Percentiles rank a stretch among this genome's conserved stretches.
These are phyloP conservation scores for Ascidia mentula DNA, from an alignment of 23 tunicate genomes.

Conservation along the genomic window DNA sequence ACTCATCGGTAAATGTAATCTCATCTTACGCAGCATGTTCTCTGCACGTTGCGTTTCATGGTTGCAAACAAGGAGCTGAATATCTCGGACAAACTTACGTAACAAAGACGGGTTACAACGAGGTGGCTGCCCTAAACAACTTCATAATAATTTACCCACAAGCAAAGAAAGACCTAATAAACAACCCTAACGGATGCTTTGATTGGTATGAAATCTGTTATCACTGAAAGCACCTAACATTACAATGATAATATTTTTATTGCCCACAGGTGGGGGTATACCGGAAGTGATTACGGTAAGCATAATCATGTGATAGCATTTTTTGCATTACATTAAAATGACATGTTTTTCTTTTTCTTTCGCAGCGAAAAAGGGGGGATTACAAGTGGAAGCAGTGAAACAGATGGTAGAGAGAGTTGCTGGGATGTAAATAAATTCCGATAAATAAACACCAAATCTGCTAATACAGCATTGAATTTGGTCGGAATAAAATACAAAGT, in stretches of 20 bases:
- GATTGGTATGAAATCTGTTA: slow-evolving; percentile 49
- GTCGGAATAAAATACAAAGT: no score
- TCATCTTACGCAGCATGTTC: slow-evolving; percentile 35
- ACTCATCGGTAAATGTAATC: no score
- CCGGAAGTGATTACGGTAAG: slow-evolving; percentile 64
- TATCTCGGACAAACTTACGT: slow-evolving; percentile 51
- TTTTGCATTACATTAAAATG: no score
- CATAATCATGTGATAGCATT: no score
- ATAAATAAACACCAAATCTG: no score
- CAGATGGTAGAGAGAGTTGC: slow-evolving; percentile 58
- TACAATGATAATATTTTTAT: neutral
- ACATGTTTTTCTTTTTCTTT: neutral
- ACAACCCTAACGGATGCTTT: slow-evolving; percentile 88
- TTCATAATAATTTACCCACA: slow-evolving; percentile 76
- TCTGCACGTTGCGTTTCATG: slow-evolving; percentile 72
- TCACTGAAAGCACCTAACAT: neutral
- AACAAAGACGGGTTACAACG: slow-evolving; percentile 63
- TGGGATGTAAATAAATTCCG: no score
- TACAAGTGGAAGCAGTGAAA: slow-evolving; percentile 50
- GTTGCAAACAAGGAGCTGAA: slow-evolving; percentile 63
- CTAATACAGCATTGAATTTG: no score
- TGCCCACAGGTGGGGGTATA: slow-evolving; percentile 74
- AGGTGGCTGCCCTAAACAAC: slow-evolving; percentile 68
- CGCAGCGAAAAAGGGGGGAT: slow-evolving; percentile 46
- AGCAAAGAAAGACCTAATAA: slow-evolving; percentile 30